A percentile compares a stretch with the other conserved stretches of the same genome.
Evolutionary conservation across 2,888 invertebrate genomes (phyloP).

Genomic region (Oeneis ivallda): DNA sequence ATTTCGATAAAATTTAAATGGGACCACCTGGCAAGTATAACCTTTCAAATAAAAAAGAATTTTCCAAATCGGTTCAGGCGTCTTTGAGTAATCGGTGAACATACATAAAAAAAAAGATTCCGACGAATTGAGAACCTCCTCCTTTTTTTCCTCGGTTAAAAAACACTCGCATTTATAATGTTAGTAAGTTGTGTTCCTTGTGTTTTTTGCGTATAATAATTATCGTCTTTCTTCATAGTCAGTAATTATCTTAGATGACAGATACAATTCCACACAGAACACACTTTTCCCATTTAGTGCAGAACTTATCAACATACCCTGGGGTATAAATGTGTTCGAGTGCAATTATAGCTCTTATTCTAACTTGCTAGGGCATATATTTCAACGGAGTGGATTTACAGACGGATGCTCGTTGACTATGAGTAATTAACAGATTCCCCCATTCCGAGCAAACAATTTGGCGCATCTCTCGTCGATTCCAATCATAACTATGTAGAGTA

Average conservation of each 20-base stretch:
- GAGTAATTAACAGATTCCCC: constrained; percentile 14
- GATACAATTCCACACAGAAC: constrained; percentile 4
- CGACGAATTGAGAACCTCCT: no score
- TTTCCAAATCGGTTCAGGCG: no score
- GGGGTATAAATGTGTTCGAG: not conserved
- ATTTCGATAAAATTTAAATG: no score
- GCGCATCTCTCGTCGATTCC: not conserved
- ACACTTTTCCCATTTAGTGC: constrained; percentile 12
- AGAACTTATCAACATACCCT: not conserved
- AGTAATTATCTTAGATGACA: not conserved
- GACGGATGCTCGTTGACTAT: not conserved
- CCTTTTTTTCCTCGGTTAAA: no score
- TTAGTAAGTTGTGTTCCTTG: no score
- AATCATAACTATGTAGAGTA: not conserved
- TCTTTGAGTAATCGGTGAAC: no score
- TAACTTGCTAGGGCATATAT: not conserved
- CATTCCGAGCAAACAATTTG: not conserved
- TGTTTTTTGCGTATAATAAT: not conserved
- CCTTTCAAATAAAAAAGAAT: no score
- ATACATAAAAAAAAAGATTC: no score
- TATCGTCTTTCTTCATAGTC: not conserved
- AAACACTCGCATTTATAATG: no score
- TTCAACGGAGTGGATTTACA: not conserved
- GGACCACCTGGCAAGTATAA: no score
- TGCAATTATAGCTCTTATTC: not conserved